Evolutionary conservation across 2,888 invertebrate genomes (phyloP), one percentile per base, ranked within the genome.

Genomic region (Pristionchus mayeri): DNA sequence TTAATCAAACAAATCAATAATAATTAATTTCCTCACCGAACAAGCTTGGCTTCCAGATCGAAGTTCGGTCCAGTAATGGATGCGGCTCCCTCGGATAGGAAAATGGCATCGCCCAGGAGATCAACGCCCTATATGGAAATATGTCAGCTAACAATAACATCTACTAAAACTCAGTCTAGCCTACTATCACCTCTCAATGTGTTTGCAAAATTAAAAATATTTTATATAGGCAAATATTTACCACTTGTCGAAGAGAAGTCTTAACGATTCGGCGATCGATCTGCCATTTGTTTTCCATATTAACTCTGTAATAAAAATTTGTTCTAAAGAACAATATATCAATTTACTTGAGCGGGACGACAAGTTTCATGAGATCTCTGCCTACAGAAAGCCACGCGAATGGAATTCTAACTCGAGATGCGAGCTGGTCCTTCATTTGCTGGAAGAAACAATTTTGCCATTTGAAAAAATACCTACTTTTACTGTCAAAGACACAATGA

Each of bases 51-150:
- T 93, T 97, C 95, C 79, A 96, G 94, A 63, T 95, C 94, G 88
- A 96, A 93, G 94, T 97, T 95, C 0, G 97, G 97, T 0, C 97
- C 97, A 85, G 94, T 94, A 87, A 97, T 97, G 82, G 95, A 93
- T 83, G 95, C 94, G 24, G 84, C 85, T 27, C 95, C 94, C 0
- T 97, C 97, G 2, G 84, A 34, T 94, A 97, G 93, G 85, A 95
- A 95, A 86, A 97, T 96, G 2, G 96, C 95, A 88, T 96, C 94
- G 87, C 96, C 96, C 0, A 95, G 95, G 9, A 96, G 95, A 85
- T 90, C 88, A 34, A 94, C 92, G 24, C 92, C 92, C 86, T 95
- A 24, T 24, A 21, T 57, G 4, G 18, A 13, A 3, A 21, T 57
- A 24, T 57, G 6, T 57, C 16, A 52, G 18, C 24, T 57, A 57